Conservation (phyloP, 2,888 invertebrate genomes). For the Torymus aiolomorphi region DNA sequence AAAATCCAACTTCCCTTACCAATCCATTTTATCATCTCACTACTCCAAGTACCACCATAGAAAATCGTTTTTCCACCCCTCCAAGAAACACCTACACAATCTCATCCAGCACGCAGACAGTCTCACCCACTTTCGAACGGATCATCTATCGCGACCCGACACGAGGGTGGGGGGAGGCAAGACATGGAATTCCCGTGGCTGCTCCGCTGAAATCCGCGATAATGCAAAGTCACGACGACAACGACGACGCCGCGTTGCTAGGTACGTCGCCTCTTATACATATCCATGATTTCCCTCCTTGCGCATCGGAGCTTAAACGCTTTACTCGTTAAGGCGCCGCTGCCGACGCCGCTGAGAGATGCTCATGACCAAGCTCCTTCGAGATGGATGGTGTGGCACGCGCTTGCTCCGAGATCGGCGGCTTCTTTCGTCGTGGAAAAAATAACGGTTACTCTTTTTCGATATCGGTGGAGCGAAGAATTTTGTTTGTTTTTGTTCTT, state of each 20-base stretch:
- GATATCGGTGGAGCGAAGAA: neutral
- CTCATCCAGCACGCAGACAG: neutral
- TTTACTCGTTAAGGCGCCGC: slow-evolving; percentile 53
- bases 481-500: too few relatives aligned
- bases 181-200: slow-evolving; percentile 75
- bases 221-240: slow-evolving; percentile 66
- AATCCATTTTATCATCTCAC: too few relatives aligned
- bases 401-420: slow-evolving; percentile 5
- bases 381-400: neutral
- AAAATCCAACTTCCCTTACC: too few relatives aligned
- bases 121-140: neutral
- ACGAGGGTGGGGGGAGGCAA: slow-evolving; percentile 54
- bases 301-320: slow-evolving; percentile 51
- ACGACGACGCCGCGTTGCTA: slow-evolving; percentile 44
- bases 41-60: too few relatives aligned
- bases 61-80: neutral
- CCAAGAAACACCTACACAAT: neutral
- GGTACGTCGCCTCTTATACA: neutral
- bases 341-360: slow-evolving; percentile 24
- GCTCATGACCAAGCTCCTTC: slow-evolving; percentile 40
- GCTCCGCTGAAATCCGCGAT: slow-evolving; percentile 67
- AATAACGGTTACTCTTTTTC: slow-evolving; percentile 4
- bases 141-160: slow-evolving; percentile 36
- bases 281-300: slow-evolving; percentile 39
- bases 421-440: neutral